Evolutionary conservation across 2,113 vertebrate species (phyloP), one percentile per base, ranked within the genome.

Genomic region (Carollia perspicillata): DNA sequence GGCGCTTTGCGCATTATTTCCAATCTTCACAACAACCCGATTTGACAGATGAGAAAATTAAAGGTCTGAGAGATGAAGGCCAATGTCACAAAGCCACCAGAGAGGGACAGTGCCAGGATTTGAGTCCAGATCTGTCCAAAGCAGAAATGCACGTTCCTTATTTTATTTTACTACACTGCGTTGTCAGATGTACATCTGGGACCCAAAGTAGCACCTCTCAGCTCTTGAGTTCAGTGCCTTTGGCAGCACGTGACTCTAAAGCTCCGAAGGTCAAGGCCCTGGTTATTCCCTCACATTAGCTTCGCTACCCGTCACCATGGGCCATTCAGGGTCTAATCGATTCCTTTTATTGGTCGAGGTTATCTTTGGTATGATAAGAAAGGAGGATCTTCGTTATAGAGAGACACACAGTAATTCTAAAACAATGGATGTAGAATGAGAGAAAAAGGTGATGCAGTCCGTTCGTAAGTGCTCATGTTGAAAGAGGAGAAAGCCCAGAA

Each of bases 331-430:
- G 3, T 28, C 35, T 40, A 83, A 78, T 78, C n/a, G 66, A 79
- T 68, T 40, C 40, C n/a, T 96, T 68, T 92, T 49, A 68, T 69
- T 77, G 26, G 20, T 30, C n/a, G 44, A 94, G 74, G 68, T 90
- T 51, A 66, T 58, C 65, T 86, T 69, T 75, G 44, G 18, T 58
- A 49, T 72, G 89, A 80, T 75, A 93, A 79, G 51, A 93, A 87
- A 85, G 60, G 84, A 84, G 75, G 80, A 37, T 78, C 13, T 89
- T 88, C 77, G 35, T 97, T 51, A 53, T 3, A 60, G 71, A 55
- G 72, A 75, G 77, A 53, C 63, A 60, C 90, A 40, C 33, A 49
- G 12, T 40, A 33, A 71, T 84, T 81, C 79, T 13, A 66, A 93
- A 80, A 40, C 37, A n/a, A 69, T 65, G 6, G 16, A 51, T 58